Evolutionary conservation across 2,113 vertebrate genomes (phyloP), one percentile per base, ranked within the genome.

Genomic region (Macaca fascicularis): DNA sequence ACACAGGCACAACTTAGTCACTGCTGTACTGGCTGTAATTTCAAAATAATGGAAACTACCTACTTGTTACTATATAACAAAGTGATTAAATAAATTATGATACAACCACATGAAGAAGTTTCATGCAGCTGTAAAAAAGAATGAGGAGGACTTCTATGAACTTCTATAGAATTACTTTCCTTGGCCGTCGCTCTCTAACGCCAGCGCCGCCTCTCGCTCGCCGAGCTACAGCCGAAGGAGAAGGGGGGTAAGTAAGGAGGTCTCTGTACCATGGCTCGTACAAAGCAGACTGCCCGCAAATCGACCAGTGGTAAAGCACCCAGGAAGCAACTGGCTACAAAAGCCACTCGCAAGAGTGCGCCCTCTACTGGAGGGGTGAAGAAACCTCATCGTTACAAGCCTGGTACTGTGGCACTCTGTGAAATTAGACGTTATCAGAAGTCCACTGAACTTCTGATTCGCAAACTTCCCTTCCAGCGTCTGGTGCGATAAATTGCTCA

Each of bases 401-500:
- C 99, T 61, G 99, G 99, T 93, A 99, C 99, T 1, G 99, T 99
- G 97, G 99, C 99, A 83, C 99, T 99, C 17, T 99, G 99, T 97
- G 99, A 99, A 98, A 99, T 99, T 98, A 98, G 99, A 87, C 99
- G 99, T 98, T 99, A 99, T 89, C 99, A 99, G 92, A 99, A 99
- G 98, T 99, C 99, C n/a, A 99, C 99, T 2, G 99, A 99, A 98
- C 98, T 99, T 98, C 97, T 99, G 98, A 99, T 99, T 96, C 99
- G 99, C 98, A 99, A 99, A 80, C 99, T 99, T 82, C 99, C 99
- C 67, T 99, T 99, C 98, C 99, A 99, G 97, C 99, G 99, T 81
- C 98, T 99, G 98, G 99, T 99, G 97, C 98, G 99, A 97, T 99
- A 99, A 98, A 99, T 99, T 98, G 99, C 99, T 98, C 99, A 99